These are phyloP conservation scores for Brienomyrus longianalis DNA, from an alignment of 2,113 vertebrate species.

Conservation along the genomic window DNA sequence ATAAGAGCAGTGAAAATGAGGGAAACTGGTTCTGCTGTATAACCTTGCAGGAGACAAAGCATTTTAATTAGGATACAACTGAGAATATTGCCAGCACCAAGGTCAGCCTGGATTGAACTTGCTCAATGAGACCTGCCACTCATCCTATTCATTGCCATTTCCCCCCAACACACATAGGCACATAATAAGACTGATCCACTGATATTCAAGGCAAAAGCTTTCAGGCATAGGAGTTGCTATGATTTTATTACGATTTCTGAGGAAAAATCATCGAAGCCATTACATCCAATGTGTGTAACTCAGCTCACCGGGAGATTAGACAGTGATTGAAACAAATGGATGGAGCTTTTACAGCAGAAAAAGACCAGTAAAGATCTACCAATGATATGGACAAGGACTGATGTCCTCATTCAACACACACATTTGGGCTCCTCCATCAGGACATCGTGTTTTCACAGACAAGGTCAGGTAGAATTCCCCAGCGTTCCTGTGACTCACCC, in stretches of 20 bases:
- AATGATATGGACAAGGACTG: neutral
- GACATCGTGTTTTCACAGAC: neutral
- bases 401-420: neutral
- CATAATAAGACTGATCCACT: neutral
- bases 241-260: neutral
- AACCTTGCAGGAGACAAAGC: neutral
- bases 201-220: neutral
- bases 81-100: neutral
- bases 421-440: neutral
- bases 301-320: neutral
- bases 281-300: neutral
- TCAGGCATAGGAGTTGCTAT: neutral
- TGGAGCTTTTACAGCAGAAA: neutral
- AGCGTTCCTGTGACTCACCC: neutral
- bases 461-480: neutral
- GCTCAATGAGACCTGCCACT: neutral
- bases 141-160: neutral
- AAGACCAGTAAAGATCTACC: neutral
- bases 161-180: neutral
- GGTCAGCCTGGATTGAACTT: neutral
- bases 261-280: neutral
- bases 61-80: neutral
- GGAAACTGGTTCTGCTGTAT: neutral
- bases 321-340: neutral
- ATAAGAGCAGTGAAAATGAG: neutral